These are phyloP conservation scores for Zaprionus obscuricornis DNA, from an alignment of 2,888 invertebrate genomes.

Conservation along the genomic window DNA sequence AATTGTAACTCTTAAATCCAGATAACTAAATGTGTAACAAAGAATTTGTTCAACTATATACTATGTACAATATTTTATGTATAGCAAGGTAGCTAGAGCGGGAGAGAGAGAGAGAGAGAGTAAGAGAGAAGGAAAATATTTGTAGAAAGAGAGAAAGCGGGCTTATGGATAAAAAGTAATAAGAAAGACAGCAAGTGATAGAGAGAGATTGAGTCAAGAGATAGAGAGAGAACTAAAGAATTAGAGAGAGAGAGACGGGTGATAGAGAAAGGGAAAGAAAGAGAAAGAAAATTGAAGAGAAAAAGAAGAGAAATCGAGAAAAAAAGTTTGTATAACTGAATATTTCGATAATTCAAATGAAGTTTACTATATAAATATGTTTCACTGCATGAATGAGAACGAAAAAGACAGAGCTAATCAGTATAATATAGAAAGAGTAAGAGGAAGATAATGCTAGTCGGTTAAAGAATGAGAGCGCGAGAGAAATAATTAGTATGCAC, in stretches of 20 bases:
- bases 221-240: background rate
- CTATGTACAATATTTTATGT: too few species aligned
- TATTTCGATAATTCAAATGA: slow-evolving; percentile 12
- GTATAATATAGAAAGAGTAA: background rate
- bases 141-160: too few species aligned
- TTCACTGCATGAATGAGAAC: background rate
- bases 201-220: background rate
- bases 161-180: too few species aligned
- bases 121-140: slow-evolving; percentile 12
- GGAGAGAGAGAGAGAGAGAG: slow-evolving; percentile 26
- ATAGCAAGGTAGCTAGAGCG: background rate
- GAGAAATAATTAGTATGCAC: slow-evolving; percentile 3
- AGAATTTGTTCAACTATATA: too few species aligned
- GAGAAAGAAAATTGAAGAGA: too few species aligned
- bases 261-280: too few species aligned
- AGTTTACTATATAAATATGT: background rate
- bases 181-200: background rate
- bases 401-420: background rate
- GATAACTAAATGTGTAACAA: slow-evolving; percentile 32
- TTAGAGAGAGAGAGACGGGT: too few species aligned
- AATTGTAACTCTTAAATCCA: slow-evolving; percentile 21
- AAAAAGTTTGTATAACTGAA: slow-evolving; percentile 40
- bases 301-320: background rate
- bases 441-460: background rate
- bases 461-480: background rate